phyloP scores from a whole-genome alignment of 2,888 invertebrate genomes.

The Cerceris rybyensis region DNA sequence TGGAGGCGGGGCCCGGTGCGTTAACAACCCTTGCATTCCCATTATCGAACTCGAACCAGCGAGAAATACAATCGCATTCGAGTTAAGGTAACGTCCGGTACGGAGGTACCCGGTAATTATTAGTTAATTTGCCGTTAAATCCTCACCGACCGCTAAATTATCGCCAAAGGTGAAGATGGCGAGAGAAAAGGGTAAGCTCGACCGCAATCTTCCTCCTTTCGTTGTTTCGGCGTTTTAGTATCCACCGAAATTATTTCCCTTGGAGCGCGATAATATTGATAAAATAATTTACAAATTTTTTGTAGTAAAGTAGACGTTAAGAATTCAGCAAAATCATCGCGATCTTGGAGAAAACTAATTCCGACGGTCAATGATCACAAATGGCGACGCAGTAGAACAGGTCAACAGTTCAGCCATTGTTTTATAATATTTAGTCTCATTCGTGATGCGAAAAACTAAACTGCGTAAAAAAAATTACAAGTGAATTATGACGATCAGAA shows the following conservation, averaged over 20 bases:
- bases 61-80: conserved; percentile 79
- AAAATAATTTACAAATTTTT: background rate
- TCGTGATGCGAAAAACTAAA: too few species aligned
- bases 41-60: conserved; percentile 78
- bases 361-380: background rate
- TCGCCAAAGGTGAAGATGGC: conserved; percentile 48
- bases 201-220: conserved; percentile 21
- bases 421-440: background rate
- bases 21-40: conserved; percentile 78
- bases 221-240: conserved; percentile 8
- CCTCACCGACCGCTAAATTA: conserved; percentile 75
- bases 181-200: conserved; percentile 44
- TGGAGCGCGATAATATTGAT: background rate
- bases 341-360: background rate
- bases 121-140: conserved; percentile 80
- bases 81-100: conserved; percentile 74
- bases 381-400: background rate
- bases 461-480: too few species aligned
- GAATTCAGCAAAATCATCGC: too few species aligned
- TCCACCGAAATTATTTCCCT: background rate
- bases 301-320: too few species aligned
- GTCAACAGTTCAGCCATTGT: background rate
- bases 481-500: too few species aligned
- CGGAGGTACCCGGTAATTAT: conserved; percentile 73
- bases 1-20: conserved; percentile 66